These are phyloP conservation scores for Xanthorhoe spadicearia DNA, from an alignment of 2,888 invertebrate species.

Conservation along the genomic window DNA sequence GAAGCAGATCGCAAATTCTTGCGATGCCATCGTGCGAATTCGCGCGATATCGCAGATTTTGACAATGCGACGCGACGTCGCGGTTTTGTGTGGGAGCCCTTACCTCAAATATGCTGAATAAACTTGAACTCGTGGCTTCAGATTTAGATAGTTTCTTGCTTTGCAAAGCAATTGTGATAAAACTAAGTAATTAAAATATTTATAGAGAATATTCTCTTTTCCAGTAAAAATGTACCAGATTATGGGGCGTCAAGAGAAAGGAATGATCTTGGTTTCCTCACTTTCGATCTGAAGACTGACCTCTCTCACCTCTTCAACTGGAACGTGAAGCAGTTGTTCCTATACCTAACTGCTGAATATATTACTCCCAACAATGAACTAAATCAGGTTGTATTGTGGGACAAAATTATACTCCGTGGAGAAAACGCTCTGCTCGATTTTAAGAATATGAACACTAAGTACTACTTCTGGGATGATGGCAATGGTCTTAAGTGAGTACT, in stretches of 20 bases:
- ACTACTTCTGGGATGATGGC: conserved; percentile 99
- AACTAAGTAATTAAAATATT: not conserved
- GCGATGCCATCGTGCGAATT: no score
- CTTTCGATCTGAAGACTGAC: conserved; percentile 97
- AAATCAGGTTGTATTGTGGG: conserved; percentile 98
- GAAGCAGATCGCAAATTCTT: no score
- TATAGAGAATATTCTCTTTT: conserved; percentile 53
- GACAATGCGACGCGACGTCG: no score
- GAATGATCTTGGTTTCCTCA: conserved; percentile 97
- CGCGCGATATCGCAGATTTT: no score
- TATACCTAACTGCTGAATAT: conserved; percentile 99
- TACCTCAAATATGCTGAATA: not conserved
- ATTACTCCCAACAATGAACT: conserved; percentile 93
- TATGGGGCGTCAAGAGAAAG: conserved; percentile 97
- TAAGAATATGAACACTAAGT: conserved; percentile 98
- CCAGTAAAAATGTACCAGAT: conserved; percentile 97
- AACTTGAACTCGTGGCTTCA: conserved; percentile 20
- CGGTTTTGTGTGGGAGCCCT: no score
- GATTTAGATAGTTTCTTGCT: not conserved
- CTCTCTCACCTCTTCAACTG: conserved; percentile 97
- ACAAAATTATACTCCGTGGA: conserved; percentile 97
- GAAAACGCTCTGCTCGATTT: conserved; percentile 97
- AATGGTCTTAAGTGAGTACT: conserved; percentile 94
- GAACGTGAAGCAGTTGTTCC: conserved; percentile 99
- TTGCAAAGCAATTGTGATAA: not conserved